Base-by-base conservation (phyloP, 2,888 invertebrate genomes). In the Leuctra nigra region DNA sequence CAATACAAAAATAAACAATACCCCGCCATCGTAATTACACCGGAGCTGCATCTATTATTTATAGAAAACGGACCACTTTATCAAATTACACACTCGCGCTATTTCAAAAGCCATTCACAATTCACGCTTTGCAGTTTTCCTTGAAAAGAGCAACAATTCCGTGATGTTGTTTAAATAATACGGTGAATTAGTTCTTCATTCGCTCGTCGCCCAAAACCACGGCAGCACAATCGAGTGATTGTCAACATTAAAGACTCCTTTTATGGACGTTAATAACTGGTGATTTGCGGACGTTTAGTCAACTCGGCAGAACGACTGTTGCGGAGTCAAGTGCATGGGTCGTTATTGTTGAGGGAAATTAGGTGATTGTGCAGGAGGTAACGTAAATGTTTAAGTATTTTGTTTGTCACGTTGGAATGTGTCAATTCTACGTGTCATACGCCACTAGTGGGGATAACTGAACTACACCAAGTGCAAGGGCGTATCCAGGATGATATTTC, bases 11-110 rank as follows among this genome's bases (percentile, higher is more conserved):
- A n/a, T n/a, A n/a, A n/a, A n/a, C n/a, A n/a, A n/a, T n/a, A n/a
- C n/a, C n/a, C n/a, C n/a, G n/a, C n/a, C n/a, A 47, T 24, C 47
- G 25, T 47, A 47, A 47, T 47, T 47, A 47, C 25, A 23, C 47
- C 47, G 39, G 39, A n/a, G n/a, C n/a, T n/a, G n/a, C n/a, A n/a
- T n/a, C 39, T 39, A 29, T 47, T 47, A 47, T 25, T 47, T 47
- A 24, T 25, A 14, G 29, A 47, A 47, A 47, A 47, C 47, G 47
- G 47, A 25, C 47, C 47, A 47, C 47, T 47, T 47, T 47, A 47
- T 25, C 13, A 47, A 47, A 47, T 39, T 39, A 39, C 20, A 13
- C 39, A 18, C 20, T 39, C n/a, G n/a, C n/a, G n/a, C n/a, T n/a
- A n/a, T n/a, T n/a, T n/a, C n/a, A n/a, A 38, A 18, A 20, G 16